Evolutionary conservation across 2,113 vertebrate genomes (phyloP).

Genomic region (Dascyllus trimaculatus): DNA sequence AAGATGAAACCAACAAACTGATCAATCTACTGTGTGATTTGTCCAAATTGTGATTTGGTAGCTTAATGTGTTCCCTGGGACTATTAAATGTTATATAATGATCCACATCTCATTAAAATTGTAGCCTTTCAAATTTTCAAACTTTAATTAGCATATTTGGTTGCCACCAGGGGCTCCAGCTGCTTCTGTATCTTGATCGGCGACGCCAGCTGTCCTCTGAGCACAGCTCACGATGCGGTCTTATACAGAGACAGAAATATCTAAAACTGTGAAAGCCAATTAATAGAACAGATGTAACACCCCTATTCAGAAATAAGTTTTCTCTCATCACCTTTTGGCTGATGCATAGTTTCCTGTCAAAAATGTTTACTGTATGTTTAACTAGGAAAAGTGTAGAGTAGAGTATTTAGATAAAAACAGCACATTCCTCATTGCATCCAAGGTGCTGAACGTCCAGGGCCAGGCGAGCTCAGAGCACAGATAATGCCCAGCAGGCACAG

Average conservation of each 20-base stretch:
- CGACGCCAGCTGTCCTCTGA: conserved; percentile 59
- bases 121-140: conserved; percentile 39
- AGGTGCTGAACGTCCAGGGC: conserved; percentile 31
- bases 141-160: conserved; percentile 62
- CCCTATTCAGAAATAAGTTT: background rate
- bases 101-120: conserved; percentile 59
- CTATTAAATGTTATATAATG: conserved; percentile 53
- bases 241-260: conserved; percentile 12
- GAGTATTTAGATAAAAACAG: conserved; percentile 13
- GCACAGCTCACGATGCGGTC: conserved; percentile 25
- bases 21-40: background rate
- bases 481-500: conserved; percentile 30
- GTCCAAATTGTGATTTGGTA: conserved; percentile 16
- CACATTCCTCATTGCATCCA: conserved; percentile 25
- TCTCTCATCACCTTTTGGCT: conserved; percentile 10
- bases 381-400: too few relatives aligned
- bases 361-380: background rate
- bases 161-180: conserved; percentile 58
- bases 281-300: conserved; percentile 28
- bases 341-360: background rate
- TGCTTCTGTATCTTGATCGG: conserved; percentile 56
- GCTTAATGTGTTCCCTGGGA: conserved; percentile 37
- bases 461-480: conserved; percentile 40
- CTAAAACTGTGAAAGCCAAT: background rate
- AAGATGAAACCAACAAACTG: conserved; percentile 4